Evolutionary conservation across 2,888 invertebrate species (phyloP).

Genomic region (Tenthredo livida): DNA sequence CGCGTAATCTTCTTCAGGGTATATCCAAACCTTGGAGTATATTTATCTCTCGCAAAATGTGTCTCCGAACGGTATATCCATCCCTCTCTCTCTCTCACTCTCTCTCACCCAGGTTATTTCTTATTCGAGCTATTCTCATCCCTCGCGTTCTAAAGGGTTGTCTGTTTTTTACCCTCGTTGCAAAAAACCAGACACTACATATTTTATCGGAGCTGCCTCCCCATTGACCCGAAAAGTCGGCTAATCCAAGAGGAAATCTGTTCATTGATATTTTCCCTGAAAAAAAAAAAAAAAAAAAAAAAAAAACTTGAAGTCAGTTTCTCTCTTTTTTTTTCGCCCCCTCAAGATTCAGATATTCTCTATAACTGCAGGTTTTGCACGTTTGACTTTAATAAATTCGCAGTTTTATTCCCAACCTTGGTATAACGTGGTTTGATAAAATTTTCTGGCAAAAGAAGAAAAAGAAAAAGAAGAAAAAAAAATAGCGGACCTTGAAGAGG

Average conservation of each 20-base stretch:
- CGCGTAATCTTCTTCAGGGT: slow-evolving; percentile 18
- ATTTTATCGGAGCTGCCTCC: background rate
- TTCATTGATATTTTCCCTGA: too few species aligned
- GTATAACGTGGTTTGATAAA: background rate
- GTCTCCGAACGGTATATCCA: background rate
- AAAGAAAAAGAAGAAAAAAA: background rate
- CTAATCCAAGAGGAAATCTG: slow-evolving; percentile 6
- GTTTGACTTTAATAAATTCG: background rate
- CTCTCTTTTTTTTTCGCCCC: background rate
- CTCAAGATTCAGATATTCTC: background rate
- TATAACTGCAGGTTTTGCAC: background rate
- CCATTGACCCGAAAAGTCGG: background rate
- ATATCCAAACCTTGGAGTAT: background rate
- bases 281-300: too few species aligned
- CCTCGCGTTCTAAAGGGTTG: background rate
- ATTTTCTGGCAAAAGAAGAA: background rate
- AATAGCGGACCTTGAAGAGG: slow-evolving; percentile 7
- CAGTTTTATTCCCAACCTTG: background rate
- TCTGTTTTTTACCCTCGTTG: background rate
- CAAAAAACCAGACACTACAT: slow-evolving; percentile 6
- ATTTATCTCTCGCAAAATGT: background rate
- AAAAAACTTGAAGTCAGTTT: background rate
- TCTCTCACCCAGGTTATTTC: background rate
- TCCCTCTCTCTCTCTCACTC: background rate
- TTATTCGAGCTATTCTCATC: background rate